phyloP scores from a whole-genome alignment of 2,113 vertebrate species.

The Nerophis lumbriciformis region DNA sequence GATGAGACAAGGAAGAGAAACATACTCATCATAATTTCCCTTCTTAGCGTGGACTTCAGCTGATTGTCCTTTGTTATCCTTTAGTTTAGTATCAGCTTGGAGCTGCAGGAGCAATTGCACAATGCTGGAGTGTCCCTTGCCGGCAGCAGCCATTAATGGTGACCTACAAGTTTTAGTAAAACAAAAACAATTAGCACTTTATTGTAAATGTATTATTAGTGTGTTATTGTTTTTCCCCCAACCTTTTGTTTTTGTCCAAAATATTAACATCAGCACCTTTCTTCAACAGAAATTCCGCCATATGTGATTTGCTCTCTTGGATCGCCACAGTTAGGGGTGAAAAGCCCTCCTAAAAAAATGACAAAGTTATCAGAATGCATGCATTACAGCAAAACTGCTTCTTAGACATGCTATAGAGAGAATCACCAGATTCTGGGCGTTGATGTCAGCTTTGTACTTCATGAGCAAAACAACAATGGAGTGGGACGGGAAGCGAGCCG shows the following conservation, averaged over 20 bases:
- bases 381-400: not conserved
- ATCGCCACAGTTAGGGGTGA: slow-evolving; percentile 80
- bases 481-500: slow-evolving; percentile 63
- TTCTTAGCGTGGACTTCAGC: slow-evolving; percentile 80
- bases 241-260: slow-evolving; percentile 67
- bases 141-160: slow-evolving; percentile 78
- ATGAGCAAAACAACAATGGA: slow-evolving; percentile 70
- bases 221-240: not conserved
- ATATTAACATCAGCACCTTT: slow-evolving; percentile 73
- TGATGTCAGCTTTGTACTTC: slow-evolving; percentile 68
- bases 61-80: slow-evolving; percentile 78
- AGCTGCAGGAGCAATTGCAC: slow-evolving; percentile 74
- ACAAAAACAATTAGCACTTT: not conserved
- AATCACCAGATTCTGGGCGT: slow-evolving; percentile 83
- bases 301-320: slow-evolving; percentile 74
- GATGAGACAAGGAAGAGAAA: not conserved
- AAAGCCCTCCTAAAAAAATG: slow-evolving; percentile 72
- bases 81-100: slow-evolving; percentile 73
- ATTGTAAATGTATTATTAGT: not conserved
- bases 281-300: slow-evolving; percentile 80
- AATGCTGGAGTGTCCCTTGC: slow-evolving; percentile 76
- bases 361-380: not conserved
- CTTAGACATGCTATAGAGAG: not conserved
- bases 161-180: slow-evolving; percentile 64
- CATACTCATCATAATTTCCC: slow-evolving; percentile 81